Conservation (phyloP, 2,113 vertebrate species). For the Struthio camelus region DNA sequence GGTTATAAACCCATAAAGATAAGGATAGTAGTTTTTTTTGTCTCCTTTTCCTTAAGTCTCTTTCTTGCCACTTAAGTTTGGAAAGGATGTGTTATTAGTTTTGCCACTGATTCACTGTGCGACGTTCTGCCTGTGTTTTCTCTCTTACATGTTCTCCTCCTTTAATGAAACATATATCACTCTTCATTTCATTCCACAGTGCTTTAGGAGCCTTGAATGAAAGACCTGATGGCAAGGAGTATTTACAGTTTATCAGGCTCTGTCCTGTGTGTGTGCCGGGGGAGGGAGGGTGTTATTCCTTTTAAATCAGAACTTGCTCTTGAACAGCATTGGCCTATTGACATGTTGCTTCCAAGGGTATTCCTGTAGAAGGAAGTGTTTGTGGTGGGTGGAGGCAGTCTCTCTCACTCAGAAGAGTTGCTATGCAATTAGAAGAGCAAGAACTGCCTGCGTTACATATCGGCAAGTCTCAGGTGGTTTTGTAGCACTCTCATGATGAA, state of each 20-base stretch:
- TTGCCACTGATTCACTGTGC: neutral
- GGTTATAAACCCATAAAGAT: neutral
- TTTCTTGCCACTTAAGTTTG: neutral
- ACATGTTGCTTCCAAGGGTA: neutral
- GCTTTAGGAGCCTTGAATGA: neutral
- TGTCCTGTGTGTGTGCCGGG: neutral
- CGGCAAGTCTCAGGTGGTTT: constrained; percentile 39
- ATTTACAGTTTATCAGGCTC: neutral
- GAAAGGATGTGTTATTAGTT: neutral
- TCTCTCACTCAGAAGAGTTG: constrained; percentile 23
- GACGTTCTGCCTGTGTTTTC: neutral
- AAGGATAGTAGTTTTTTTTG: neutral
- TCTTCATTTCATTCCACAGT: neutral
- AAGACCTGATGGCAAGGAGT: neutral
- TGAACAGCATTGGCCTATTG: neutral
- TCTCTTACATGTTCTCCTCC: neutral
- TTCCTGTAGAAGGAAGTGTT: constrained; percentile 2
- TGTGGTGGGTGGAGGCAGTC: constrained; percentile 38
- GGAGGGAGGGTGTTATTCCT: neutral
- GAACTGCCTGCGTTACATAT: constrained; percentile 23
- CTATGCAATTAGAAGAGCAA: constrained; percentile 44
- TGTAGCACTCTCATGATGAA: constrained; percentile 3
- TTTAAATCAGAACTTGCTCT: neutral
- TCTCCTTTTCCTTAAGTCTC: neutral
- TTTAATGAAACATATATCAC: neutral